Base-by-base conservation (phyloP, 1,140 invertebrate species). In the Brachionus paranguensis region DNA sequence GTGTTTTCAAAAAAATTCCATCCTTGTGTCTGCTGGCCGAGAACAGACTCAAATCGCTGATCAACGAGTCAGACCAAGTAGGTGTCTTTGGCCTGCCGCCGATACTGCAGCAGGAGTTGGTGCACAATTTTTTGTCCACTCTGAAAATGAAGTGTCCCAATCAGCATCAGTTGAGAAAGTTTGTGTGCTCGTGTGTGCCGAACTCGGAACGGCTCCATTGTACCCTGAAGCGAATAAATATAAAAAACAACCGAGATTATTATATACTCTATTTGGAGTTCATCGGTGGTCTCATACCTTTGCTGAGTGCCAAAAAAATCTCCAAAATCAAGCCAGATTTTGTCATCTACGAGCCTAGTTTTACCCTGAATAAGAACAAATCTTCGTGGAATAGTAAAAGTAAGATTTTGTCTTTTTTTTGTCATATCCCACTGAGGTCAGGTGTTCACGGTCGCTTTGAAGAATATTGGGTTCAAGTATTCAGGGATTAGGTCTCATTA, bases 311-410 rank as follows among this genome's bases (percentile, higher is more conserved):
- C 14, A 95, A 97, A 87, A 90, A 96, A 79, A 97, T 95, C 5
- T 97, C 95, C 87, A 98, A 98, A 91, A 94, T 99, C 70, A 91
- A 96, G 68, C 97, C 97, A 0, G 97, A 99, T 89, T 99, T 99
- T 89, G 94, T 99, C 41, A 99, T 99, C 86, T 98, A 95, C 87
- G 95, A 99, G 90, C 78, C 78, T 27, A 45, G 20, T 68, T 64
- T 76, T 20, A 72, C 29, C 7, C 20, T 72, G 10, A 37, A 43
- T 24, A 72, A 72, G 10, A 72, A 72, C 12, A 72, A 72, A 17
- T 43, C 68, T 6, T n/a, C n/a, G 41, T 43, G 17, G 37, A 20
- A 72, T 17, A 43, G 8, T 7, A 72, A 72, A 72, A 43, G 68
- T 72, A 72, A 45, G 3, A 37, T 72, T 72, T 37, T 37, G 33